Base-by-base conservation (phyloP, 2,113 vertebrate species). In the Rhynchopsitta pachyrhyncha region DNA sequence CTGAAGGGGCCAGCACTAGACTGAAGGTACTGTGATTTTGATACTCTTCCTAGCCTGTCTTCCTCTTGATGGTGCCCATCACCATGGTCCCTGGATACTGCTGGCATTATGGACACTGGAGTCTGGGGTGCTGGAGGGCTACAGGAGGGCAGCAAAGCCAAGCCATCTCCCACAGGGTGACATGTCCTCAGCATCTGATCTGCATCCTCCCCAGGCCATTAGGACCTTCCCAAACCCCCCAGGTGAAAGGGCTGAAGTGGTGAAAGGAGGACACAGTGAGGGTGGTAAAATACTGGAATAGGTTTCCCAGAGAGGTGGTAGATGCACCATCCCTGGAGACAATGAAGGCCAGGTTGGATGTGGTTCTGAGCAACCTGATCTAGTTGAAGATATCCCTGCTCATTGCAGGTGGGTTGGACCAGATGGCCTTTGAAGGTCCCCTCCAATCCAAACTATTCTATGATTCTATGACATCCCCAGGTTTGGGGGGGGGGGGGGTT, bases 401-500 rank as follows among this genome's bases (percentile, higher is more conserved):
- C 33, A 35, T 59, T 35, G 33, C 33, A 35, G 13, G 33, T n/a
- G 57, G 57, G 13, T 35, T 59, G 57, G 20, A 59, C 33, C 33
- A 24, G 57, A 15, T 35, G 33, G 13, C 9, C 9, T 59, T 35
- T 23, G 57, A 59, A 59, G 57, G 22, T 59, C 20, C 9, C 13
- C 14, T 35, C 57, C 57, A 59, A 59, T 13, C 33, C 33, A 35
- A 59, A 24, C 33, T 59, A 24, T 59, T 35, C 20, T 35, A 10
- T 23, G 57, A 59, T 15, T 23, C 33, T 59, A 24, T 16, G 14
- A 66, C 12, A 69, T 10, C 9, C 8, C 8, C 14, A 35, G 17
- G 22, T 22, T 46, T 46, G 37, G 1, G 14, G 8, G 8, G 3
- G 3, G 1, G 5, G 8, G 3, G 3, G 1, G 5, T 55, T 33